A percentile compares a stretch with the other conserved stretches of the same genome.
Evolutionary conservation across 2,113 vertebrate species (phyloP).

Genomic region (Amia ocellicauda): DNA sequence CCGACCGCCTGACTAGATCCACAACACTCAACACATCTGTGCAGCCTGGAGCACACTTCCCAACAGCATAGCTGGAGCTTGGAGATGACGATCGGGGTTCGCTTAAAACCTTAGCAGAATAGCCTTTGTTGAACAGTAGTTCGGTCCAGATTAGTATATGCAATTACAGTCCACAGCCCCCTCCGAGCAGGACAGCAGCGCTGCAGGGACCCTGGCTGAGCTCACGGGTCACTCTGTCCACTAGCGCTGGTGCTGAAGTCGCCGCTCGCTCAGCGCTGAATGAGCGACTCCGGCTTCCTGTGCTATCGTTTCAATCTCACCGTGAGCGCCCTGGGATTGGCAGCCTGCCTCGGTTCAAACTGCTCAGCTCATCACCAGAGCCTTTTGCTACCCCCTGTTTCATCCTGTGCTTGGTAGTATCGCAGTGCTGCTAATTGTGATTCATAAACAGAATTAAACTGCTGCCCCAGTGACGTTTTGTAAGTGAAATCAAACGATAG

Average conservation of each 20-base stretch:
- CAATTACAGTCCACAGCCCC: not conserved
- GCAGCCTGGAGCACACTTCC: slow-evolving; percentile 48
- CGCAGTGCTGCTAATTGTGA: not conserved
- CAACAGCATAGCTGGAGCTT: slow-evolving; percentile 13
- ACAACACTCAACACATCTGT: slow-evolving; percentile 32
- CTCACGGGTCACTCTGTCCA: slow-evolving; percentile 9
- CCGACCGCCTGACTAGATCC: slow-evolving; percentile 14
- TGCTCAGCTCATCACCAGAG: slow-evolving; percentile 13
- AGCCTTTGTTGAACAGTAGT: too few species aligned
- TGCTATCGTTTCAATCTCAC: slow-evolving; percentile 7
- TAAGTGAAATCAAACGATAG: slow-evolving; percentile 1
- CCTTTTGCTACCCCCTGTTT: not conserved
- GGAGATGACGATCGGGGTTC: not conserved
- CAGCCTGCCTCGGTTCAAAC: slow-evolving; percentile 7
- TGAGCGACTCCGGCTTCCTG: slow-evolving; percentile 17
- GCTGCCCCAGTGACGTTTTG: slow-evolving; percentile 8
- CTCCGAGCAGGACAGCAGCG: not conserved
- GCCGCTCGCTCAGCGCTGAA: slow-evolving; percentile 15
- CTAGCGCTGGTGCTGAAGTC: slow-evolving; percentile 7
- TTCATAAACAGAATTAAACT: not conserved
- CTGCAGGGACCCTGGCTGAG: slow-evolving; percentile 27
- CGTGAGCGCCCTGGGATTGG: slow-evolving; percentile 10
- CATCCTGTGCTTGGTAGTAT: not conserved
- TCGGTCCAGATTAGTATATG: too few species aligned
- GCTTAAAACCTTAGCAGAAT: not conserved